A percentile compares a stretch with the other conserved stretches of the same genome.
Conservation (phyloP, 2,797 vertebrate species). For the Squalus acanthias region DNA sequence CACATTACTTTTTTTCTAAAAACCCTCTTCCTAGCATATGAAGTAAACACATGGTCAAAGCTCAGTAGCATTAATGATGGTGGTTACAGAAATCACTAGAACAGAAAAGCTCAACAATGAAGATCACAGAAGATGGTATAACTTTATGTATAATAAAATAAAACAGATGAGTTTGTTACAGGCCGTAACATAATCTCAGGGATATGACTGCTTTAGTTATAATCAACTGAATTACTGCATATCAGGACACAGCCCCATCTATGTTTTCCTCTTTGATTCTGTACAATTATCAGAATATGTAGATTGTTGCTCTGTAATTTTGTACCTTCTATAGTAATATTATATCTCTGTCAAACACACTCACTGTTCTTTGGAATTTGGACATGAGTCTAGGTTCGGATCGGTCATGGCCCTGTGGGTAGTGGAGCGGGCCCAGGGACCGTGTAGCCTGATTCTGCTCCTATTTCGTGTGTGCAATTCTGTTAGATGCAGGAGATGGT, state of each 20-base stretch:
- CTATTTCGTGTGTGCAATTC: no score
- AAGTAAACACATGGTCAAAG: not conserved
- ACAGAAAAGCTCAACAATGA: not conserved
- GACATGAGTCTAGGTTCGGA: no score
- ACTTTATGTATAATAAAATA: not conserved
- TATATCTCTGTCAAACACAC: not conserved
- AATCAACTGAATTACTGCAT: not conserved
- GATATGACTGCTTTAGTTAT: not conserved
- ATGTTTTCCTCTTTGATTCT: not conserved
- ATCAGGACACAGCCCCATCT: not conserved
- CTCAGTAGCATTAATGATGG: not conserved
- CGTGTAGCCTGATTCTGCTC: no score
- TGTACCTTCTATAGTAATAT: not conserved
- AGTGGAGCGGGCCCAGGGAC: no score
- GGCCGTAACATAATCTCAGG: conserved; percentile 23
- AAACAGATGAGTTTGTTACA: not conserved
- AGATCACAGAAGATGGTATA: not conserved
- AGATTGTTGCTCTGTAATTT: not conserved
- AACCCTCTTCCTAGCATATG: not conserved
- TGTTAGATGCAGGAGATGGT: no score
- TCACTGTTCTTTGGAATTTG: not conserved
- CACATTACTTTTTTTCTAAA: not conserved
- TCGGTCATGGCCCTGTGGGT: no score
- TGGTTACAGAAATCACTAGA: not conserved
- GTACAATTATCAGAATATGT: not conserved